phyloP scores from a whole-genome alignment of 2,113 vertebrate genomes.

The Pomatostomus ruficeps region DNA sequence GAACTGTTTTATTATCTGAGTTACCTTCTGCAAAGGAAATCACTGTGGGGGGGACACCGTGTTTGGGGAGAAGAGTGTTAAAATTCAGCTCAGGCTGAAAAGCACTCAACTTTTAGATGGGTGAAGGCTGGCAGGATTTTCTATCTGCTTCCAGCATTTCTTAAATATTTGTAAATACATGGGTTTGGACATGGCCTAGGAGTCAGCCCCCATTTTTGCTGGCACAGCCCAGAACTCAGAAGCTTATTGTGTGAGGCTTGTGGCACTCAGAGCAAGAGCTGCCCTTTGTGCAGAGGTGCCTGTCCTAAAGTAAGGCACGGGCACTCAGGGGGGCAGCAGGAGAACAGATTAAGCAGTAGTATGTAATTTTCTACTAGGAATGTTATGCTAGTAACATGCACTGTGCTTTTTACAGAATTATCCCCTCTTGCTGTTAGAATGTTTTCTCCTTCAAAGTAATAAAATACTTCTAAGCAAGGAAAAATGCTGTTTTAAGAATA shows the following conservation, averaged over 20 bases:
- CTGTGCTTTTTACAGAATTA: neutral
- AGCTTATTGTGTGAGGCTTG: neutral
- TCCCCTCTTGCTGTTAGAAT: neutral
- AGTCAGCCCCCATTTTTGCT: neutral
- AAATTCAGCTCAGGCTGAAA: neutral
- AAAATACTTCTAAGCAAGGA: neutral
- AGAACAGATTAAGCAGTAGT: neutral
- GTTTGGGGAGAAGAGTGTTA: neutral
- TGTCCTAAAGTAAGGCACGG: neutral
- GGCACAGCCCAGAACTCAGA: neutral
- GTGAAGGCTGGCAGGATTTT: neutral
- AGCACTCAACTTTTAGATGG: neutral
- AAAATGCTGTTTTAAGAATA: neutral
- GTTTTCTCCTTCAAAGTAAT: neutral
- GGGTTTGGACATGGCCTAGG: neutral
- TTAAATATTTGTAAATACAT: neutral
- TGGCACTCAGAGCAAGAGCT: neutral
- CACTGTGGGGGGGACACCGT: accelerated
- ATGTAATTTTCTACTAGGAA: neutral
- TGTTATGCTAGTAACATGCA: neutral
- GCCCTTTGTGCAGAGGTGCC: neutral
- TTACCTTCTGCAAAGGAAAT: neutral
- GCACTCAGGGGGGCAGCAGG: neutral
- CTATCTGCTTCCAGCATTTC: neutral
- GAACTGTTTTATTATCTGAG: neutral